Percentiles rank a stretch among this genome's conserved stretches.
Evolutionary conservation across 2,888 invertebrate genomes (phyloP).

Genomic region (Ceratothoa steindachneri): DNA sequence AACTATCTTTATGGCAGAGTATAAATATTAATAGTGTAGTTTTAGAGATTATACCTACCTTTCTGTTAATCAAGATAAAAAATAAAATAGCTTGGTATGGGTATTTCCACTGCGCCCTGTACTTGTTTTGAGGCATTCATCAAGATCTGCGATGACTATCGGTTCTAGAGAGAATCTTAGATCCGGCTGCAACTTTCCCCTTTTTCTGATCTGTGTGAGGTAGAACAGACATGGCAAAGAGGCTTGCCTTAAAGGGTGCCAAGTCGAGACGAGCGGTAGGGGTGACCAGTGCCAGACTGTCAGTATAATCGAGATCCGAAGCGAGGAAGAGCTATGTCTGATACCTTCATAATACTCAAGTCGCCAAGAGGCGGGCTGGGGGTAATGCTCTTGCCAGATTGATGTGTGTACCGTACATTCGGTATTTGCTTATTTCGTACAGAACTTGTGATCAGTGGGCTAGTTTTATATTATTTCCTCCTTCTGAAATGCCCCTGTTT

Average conservation of each 20-base stretch:
- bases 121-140: no score
- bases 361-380: background rate
- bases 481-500: no score
- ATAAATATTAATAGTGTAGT: no score
- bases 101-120: no score
- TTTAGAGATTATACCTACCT: no score
- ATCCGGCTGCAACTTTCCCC: background rate
- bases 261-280: background rate
- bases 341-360: background rate
- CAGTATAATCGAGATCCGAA: slow-evolving; percentile 9
- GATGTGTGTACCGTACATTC: background rate
- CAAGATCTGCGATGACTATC: no score
- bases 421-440: no score
- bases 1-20: no score
- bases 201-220: background rate
- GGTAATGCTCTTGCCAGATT: background rate
- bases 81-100: no score
- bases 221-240: background rate
- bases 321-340: background rate
- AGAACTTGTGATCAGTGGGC: no score
- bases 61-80: no score
- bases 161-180: background rate
- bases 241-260: slow-evolving; percentile 1
- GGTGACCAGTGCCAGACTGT: slow-evolving; percentile 7
- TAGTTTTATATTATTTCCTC: no score